phyloP scores from a whole-genome alignment of 2,888 invertebrate species.

The Tricholauxania praeusta region DNA sequence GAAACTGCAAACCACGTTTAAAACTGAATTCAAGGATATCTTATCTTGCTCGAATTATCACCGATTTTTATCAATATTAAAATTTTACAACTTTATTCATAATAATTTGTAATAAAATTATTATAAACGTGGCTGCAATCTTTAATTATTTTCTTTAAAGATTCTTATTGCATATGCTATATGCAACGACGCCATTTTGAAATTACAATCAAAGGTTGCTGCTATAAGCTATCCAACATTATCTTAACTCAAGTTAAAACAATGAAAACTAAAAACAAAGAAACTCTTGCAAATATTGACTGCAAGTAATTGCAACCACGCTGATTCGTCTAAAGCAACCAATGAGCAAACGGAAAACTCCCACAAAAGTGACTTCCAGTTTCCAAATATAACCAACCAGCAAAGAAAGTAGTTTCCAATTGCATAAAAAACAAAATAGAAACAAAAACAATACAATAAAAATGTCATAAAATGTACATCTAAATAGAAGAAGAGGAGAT shows the following conservation, averaged over 20 bases:
- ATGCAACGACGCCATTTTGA: no score
- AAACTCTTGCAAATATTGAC: slow-evolving; percentile 39
- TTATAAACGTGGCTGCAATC: no score
- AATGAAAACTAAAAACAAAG: slow-evolving; percentile 44
- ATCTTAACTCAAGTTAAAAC: slow-evolving; percentile 30
- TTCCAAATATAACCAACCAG: slow-evolving; percentile 25
- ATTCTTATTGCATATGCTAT: no score
- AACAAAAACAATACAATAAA: not conserved
- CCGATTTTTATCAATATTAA: no score
- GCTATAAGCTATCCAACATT: no score
- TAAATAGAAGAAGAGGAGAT: slow-evolving; percentile 1
- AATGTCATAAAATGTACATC: not conserved
- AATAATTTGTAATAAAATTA: no score
- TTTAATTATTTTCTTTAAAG: no score
- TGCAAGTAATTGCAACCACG: slow-evolving; percentile 47
- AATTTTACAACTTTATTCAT: no score
- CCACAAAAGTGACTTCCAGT: slow-evolving; percentile 58
- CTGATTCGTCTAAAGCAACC: slow-evolving; percentile 58
- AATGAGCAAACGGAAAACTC: slow-evolving; percentile 57
- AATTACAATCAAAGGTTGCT: no score
- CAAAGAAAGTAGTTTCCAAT: slow-evolving; percentile 32
- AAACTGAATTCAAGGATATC: no score
- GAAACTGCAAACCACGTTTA: no score
- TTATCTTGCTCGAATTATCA: no score
- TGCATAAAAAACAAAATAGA: slow-evolving; percentile 18